phyloP scores from a whole-genome alignment of 2,113 vertebrate genomes.

The Centropus unirufus region DNA sequence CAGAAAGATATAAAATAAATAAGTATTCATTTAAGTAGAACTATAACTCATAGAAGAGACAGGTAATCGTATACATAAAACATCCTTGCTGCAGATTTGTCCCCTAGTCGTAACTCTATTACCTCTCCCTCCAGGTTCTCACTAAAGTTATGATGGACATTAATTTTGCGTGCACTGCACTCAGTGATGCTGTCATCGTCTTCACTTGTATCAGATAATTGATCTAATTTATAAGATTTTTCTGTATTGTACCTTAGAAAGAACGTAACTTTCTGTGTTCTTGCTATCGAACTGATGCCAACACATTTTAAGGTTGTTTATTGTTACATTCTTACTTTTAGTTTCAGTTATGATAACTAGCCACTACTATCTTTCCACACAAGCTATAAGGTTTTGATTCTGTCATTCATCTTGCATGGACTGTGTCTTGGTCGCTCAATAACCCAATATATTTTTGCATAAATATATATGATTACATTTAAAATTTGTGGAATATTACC shows the following conservation, averaged over 20 bases:
- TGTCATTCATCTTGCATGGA: background rate
- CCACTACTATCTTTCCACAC: background rate
- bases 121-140: background rate
- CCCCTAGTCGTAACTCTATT: background rate
- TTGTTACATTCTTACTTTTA: background rate
- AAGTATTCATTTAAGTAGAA: conserved; percentile 9
- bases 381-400: background rate
- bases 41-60: background rate
- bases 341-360: background rate
- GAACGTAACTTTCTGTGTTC: background rate
- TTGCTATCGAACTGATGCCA: background rate
- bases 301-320: background rate
- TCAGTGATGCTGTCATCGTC: background rate
- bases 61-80: background rate
- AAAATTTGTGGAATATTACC: background rate
- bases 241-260: background rate
- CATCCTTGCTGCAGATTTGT: background rate
- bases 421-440: background rate
- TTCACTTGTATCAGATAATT: background rate
- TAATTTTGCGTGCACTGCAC: background rate
- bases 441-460: background rate
- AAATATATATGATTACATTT: background rate
- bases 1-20: conserved; percentile 22
- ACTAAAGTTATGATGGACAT: background rate
- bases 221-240: background rate